Conservation (phyloP, 2,113 vertebrate species). For the Tursiops truncatus region DNA sequence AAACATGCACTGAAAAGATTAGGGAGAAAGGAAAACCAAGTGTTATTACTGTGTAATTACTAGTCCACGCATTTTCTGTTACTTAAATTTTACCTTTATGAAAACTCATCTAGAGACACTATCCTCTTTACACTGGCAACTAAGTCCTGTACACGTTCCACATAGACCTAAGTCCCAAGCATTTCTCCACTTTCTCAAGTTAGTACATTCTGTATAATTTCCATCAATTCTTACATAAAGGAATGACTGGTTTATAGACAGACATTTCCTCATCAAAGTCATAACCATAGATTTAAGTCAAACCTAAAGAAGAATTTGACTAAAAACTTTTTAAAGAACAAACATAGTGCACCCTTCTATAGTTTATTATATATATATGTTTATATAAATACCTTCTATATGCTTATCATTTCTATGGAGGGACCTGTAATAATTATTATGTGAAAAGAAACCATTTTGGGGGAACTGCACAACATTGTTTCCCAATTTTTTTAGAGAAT, state of each 20-base stretch:
- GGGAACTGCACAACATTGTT: neutral
- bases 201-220: neutral
- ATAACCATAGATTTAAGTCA: neutral
- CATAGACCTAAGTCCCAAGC: neutral
- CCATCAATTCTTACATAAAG: neutral
- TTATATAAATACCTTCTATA: neutral
- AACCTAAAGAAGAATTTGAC: neutral
- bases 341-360: neutral
- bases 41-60: neutral
- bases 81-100: slow-evolving; percentile 31
- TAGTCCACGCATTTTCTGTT: neutral
- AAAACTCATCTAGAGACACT: neutral
- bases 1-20: neutral
- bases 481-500: neutral
- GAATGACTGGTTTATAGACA: neutral
- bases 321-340: neutral
- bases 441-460: neutral
- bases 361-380: neutral
- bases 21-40: neutral
- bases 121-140: slow-evolving; percentile 26
- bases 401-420: neutral
- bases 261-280: neutral
- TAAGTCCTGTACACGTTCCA: neutral
- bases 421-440: neutral
- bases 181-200: neutral